These are phyloP conservation scores for Dunckerocampus dactyliophorus DNA, from an alignment of 2,113 vertebrate genomes.

Conservation along the genomic window DNA sequence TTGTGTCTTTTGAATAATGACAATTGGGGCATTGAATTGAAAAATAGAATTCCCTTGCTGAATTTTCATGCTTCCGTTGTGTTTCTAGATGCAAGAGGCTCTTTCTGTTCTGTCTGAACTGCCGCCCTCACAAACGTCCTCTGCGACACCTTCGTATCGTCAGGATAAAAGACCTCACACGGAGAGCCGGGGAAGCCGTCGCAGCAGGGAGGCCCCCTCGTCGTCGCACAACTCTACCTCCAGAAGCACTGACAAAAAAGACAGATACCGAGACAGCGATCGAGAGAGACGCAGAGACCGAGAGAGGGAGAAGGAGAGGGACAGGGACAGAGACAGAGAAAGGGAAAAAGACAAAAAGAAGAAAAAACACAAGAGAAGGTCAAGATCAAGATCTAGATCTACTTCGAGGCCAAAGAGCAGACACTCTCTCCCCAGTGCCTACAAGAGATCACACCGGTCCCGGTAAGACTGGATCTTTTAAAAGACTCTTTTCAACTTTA, in stretches of 20 bases:
- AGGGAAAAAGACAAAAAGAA: conserved; percentile 87
- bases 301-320: conserved; percentile 78
- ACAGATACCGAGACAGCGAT: conserved; percentile 24
- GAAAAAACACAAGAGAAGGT: conserved; percentile 90
- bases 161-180: conserved; percentile 33
- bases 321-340: conserved; percentile 41
- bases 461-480: conserved; percentile 71
- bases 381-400: conserved; percentile 81
- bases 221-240: conserved; percentile 49
- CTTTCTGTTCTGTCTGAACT: conserved; percentile 38
- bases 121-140: conserved; percentile 24
- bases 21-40: not conserved
- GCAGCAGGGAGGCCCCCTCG: conserved; percentile 39
- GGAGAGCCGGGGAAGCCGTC: conserved; percentile 31
- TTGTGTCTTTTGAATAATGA: conserved; percentile 7
- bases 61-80: not conserved
- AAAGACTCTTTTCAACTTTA: too few species aligned
- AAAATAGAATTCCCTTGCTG: not conserved
- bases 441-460: conserved; percentile 82
- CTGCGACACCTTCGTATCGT: conserved; percentile 12
- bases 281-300: conserved; percentile 49
- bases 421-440: conserved; percentile 90
- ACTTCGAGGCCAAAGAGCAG: conserved; percentile 82
- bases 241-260: conserved; percentile 33
- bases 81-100: conserved; percentile 53